Conservation (phyloP, 2,797 vertebrate species). For the Ficedula albicollis region DNA sequence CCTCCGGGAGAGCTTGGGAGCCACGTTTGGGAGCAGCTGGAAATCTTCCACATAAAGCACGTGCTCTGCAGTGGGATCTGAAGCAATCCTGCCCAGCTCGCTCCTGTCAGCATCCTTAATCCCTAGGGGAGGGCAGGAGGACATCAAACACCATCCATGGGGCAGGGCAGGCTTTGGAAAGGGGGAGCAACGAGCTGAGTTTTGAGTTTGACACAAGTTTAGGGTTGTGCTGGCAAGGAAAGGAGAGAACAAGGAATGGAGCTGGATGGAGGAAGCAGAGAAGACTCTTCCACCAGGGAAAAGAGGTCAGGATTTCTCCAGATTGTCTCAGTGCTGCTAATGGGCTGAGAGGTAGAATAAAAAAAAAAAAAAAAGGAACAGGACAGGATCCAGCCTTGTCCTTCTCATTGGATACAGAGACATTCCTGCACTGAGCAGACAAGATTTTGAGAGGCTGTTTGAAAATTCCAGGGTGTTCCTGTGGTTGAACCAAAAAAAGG, state of each 20-base stretch:
- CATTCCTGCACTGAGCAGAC: not conserved
- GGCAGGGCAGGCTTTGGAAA: not conserved
- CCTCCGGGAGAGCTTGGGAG: constrained; percentile 83
- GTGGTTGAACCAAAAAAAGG: not conserved
- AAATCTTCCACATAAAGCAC: constrained; percentile 77
- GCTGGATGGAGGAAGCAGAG: not conserved
- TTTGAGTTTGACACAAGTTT: not conserved
- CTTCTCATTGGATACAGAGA: not conserved
- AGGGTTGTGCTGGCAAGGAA: not conserved
- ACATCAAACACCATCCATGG: not conserved
- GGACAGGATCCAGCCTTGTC: not conserved
- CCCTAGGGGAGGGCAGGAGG: constrained; percentile 64
- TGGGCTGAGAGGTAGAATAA: not conserved
- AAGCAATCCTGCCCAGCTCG: constrained; percentile 82
- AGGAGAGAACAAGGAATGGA: not conserved
- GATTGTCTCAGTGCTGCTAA: not conserved
- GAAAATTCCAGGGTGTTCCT: not conserved
- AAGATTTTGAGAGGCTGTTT: not conserved
- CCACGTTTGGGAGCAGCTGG: constrained; percentile 71
- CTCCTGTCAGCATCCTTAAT: constrained; percentile 77
- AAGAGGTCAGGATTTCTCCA: not conserved
- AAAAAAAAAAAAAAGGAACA: not conserved
- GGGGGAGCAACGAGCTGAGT: accelerated
- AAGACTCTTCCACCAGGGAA: not conserved
- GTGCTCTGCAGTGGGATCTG: constrained; percentile 83